These are phyloP conservation scores for Rhopalosiphum maidis DNA, from an alignment of 1,140 invertebrate genomes.

Conservation along the genomic window DNA sequence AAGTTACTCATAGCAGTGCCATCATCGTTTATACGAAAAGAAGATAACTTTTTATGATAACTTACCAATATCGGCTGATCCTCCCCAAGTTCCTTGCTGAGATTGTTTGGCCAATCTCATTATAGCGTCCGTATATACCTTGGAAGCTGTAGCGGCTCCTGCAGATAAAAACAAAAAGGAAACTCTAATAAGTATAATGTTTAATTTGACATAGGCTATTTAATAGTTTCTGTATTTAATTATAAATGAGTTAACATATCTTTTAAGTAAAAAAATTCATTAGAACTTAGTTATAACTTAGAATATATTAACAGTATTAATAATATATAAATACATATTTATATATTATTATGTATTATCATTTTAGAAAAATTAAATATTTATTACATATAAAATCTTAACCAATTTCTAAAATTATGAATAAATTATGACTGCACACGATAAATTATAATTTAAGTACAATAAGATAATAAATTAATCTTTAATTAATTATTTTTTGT, in stretches of 20 bases:
- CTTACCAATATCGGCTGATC: slow-evolving; percentile 89
- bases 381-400: neutral
- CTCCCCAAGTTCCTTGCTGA: slow-evolving; percentile 86
- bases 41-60: slow-evolving; percentile 56
- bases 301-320: neutral
- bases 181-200: neutral
- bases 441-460: neutral
- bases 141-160: slow-evolving; percentile 86
- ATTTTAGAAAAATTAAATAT: neutral
- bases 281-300: neutral
- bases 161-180: slow-evolving; percentile 60
- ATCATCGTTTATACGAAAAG: neutral
- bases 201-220: neutral
- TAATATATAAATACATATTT: neutral
- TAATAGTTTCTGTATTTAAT: neutral
- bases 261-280: neutral
- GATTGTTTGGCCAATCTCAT: slow-evolving; percentile 84
- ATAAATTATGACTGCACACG: neutral
- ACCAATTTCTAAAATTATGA: neutral
- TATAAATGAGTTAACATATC: neutral
- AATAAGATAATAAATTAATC: neutral
- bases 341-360: neutral
- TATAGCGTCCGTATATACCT: slow-evolving; percentile 85
- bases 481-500: neutral
- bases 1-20: neutral